Conservation (phyloP, 2,888 invertebrate species). For the Ophion ellenae region DNA sequence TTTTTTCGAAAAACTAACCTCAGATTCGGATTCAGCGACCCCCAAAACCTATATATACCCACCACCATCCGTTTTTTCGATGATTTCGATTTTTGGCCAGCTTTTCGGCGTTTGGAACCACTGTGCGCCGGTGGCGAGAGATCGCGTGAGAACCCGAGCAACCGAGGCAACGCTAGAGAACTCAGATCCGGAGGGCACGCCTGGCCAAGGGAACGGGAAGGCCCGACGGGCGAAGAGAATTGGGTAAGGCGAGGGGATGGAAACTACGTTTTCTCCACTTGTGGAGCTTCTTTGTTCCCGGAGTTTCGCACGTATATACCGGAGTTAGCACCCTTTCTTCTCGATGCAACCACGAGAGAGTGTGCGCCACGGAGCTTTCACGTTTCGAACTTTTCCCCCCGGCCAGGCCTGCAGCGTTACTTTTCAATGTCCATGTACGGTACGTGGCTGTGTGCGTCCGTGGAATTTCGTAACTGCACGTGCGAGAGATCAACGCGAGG, state of each 20-base stretch:
- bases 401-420: neutral
- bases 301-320: constrained; percentile 39
- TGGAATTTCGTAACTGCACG: constrained; percentile 25
- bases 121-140: neutral
- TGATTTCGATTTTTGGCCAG: no score
- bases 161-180: constrained; percentile 21
- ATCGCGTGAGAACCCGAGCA: constrained; percentile 7
- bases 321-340: constrained; percentile 30
- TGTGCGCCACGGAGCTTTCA: constrained; percentile 36
- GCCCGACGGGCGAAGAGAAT: neutral
- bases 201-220: neutral
- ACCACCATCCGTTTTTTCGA: no score
- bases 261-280: constrained; percentile 64
- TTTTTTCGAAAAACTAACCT: no score
- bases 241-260: constrained; percentile 29
- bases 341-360: constrained; percentile 19
- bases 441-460: neutral
- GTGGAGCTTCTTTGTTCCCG: constrained; percentile 64
- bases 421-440: constrained; percentile 4
- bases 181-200: neutral
- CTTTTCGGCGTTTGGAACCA: no score
- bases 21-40: no score
- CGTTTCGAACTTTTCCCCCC: constrained; percentile 47
- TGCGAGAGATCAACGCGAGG: constrained; percentile 27
- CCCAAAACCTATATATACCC: no score